These are phyloP conservation scores for Fistularia tabacaria DNA, from an alignment of 2,797 vertebrate genomes.

Conservation along the genomic window DNA sequence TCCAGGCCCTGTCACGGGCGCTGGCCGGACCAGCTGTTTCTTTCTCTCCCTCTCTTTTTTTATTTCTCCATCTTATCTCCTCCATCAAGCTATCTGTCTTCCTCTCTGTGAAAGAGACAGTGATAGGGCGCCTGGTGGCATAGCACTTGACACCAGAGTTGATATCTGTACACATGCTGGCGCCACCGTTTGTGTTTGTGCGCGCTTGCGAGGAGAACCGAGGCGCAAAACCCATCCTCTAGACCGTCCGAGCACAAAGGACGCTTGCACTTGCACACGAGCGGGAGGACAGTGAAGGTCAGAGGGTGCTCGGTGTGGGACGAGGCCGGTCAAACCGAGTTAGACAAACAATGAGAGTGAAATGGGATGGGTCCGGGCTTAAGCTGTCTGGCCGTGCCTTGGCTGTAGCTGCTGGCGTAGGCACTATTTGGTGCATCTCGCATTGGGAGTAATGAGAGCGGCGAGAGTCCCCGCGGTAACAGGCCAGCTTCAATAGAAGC, in stretches of 20 bases:
- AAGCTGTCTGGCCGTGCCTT: conserved; percentile 54
- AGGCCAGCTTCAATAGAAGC: conserved; percentile 21
- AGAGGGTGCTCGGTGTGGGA: conserved; percentile 42
- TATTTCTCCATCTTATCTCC: conserved; percentile 39
- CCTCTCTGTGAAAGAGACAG: conserved; percentile 39
- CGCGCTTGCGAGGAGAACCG: conserved; percentile 15
- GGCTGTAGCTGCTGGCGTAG: conserved; percentile 55
- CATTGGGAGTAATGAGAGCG: conserved; percentile 52
- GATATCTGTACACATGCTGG: conserved; percentile 32
- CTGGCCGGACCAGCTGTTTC: conserved; percentile 61
- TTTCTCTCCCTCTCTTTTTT: conserved; percentile 22
- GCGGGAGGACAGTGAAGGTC: conserved; percentile 41
- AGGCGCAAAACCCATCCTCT: conserved; percentile 27
- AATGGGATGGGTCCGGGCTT: conserved; percentile 55
- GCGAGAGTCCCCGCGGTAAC: conserved; percentile 38
- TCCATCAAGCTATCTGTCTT: conserved; percentile 37
- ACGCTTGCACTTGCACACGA: conserved; percentile 20
- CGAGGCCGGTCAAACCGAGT: conserved; percentile 40
- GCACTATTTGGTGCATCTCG: conserved; percentile 60
- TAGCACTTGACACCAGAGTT: conserved; percentile 38
- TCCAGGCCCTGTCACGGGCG: conserved; percentile 47
- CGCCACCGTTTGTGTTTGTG: conserved; percentile 17
- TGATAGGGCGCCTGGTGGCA: conserved; percentile 29
- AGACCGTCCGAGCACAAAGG: conserved; percentile 33
- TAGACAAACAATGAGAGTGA: conserved; percentile 49